Base-by-base conservation (phyloP, 2,888 invertebrate genomes). In the Buathra laborator region DNA sequence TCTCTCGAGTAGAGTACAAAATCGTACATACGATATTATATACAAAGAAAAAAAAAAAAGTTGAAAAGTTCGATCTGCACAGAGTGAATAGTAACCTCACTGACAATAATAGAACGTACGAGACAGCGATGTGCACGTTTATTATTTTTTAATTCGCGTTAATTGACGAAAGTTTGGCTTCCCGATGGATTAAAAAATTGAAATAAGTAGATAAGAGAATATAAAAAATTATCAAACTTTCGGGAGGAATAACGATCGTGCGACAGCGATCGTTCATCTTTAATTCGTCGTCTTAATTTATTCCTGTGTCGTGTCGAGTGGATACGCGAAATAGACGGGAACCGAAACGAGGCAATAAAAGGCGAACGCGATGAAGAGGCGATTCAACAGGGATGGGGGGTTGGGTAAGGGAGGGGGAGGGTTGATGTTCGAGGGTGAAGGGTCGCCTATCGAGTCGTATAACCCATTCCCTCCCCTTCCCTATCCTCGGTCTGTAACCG, bases 71-170 rank as follows among this genome's bases (percentile, higher is more conserved):
- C 24, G 14, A 59, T 56, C 51, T 83, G 29, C 46, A 72, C 77
- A 83, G 37, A 66, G 43, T 77, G 81, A 66, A 19, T 68, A 67
- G 64, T 24, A 32, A 29, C 29, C 3, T 37, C 71, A 59, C 7
- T 62, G 16, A 29, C 46, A 59, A 48, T 53, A n/a, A n/a, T 19
- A 64, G 48, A 37, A 72, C 77, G 19, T 77, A 70, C 70, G 79
- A 84, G 77, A 72, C 74, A 59, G 81, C 84, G 51, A 86, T 85
- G 87, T 85, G 87, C 87, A 88, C 84, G 85, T 67, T 62, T 51
- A 37, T 37, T 24, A 2, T 56, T 56, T 12, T 10, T 56, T 4
- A 56, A 12, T 37, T 66, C 19, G 32, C 75, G 66, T 66, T 75
- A 66, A 74, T 72, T 72, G 72, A 6, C 9, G 64, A 37, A 24